Percentiles rank a stretch among this genome's conserved stretches.
Evolutionary conservation across 2,888 invertebrate species (phyloP).

Genomic region (Drosophila leonis): DNA sequence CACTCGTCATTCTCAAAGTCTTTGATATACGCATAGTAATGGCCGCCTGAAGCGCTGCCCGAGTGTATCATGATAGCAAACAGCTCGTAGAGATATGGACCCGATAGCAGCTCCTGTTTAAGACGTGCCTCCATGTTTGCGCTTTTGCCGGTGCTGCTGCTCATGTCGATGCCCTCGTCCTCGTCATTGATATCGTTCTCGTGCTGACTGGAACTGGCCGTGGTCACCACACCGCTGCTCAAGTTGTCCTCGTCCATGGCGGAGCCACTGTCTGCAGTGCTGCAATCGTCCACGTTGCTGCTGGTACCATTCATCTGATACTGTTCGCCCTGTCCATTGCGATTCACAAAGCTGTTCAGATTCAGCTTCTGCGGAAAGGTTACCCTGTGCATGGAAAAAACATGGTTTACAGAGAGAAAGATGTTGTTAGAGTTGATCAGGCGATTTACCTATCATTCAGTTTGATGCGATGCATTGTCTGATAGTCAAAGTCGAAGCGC

Average conservation of each 20-base stretch:
- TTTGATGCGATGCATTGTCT: conserved; percentile 93
- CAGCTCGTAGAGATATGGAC: conserved; percentile 93
- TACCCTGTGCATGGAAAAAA: conserved; percentile 87
- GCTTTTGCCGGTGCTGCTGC: conserved; percentile 85
- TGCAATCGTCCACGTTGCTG: conserved; percentile 88
- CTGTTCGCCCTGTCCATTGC: conserved; percentile 65
- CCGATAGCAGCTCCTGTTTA: conserved; percentile 84
- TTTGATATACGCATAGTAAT: conserved; percentile 96
- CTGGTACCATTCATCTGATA: conserved; percentile 72
- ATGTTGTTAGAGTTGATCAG: background rate
- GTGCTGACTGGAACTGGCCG: conserved; percentile 84
- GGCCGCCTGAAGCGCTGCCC: conserved; percentile 95
- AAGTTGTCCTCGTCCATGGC: conserved; percentile 89
- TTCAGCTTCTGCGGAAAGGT: conserved; percentile 93
- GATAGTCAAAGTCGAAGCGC: conserved; percentile 95
- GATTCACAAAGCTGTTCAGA: conserved; percentile 90
- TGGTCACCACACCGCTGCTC: conserved; percentile 84
- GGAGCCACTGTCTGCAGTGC: conserved; percentile 89
- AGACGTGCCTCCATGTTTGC: conserved; percentile 63
- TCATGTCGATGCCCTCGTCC: conserved; percentile 90
- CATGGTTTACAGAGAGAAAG: background rate
- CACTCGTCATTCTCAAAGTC: conserved; percentile 91
- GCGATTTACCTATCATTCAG: conserved; percentile 91
- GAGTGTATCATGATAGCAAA: conserved; percentile 97
- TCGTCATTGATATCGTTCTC: conserved; percentile 87